Base-by-base conservation (phyloP, 1,140 invertebrate species). In the Lepidurus couesii region DNA sequence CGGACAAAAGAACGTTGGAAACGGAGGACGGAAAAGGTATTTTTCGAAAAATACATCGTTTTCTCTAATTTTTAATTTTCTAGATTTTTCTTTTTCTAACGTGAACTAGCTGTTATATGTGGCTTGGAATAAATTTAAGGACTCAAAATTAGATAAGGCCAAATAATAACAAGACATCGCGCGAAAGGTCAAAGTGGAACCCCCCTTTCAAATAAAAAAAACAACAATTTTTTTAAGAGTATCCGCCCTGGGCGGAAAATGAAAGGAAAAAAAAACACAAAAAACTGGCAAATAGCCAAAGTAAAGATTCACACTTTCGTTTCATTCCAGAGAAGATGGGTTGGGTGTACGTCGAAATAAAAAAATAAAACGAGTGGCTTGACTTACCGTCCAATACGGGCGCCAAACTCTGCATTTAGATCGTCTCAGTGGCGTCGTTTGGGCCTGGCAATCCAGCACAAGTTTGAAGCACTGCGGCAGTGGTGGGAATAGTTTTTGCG, bases 381-480 rank as follows among this genome's bases (percentile, higher is more conserved):
- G 53, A 65, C 53, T 65, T 65, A 65, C 53, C 53, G 53, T 65
- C 53, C 53, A 65, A 65, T 65, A 65, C 53, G 53, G 53, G 53
- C 53, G 53, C 53, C 53, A 65, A 65, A 65, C 53, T 65, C 53
- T 65, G 53, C 53, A 65, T 65, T 65, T 65, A 65, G 21, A 65
- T 5, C 13, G 53, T 65, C 53, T 65, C 21, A 65, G 53, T 21
- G 53, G 53, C 53, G 53, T n/a, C 13, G 53, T 65, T 65, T 65
- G 16, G 53, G 53, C 21, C 53, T 65, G 53, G 53, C 53, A 65
- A 65, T 21, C 53, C 16, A 65, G 53, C 53, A 21, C 8, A 65
- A 65, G 13, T 9, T n/a, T 65, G 53, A 65, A 13, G 53, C 21
- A 65, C 9, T 21, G 21, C 53, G 53, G 53, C 53, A 65, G 13